Evolutionary conservation across 2,113 vertebrate species (phyloP), one percentile per base, ranked within the genome.

Genomic region (Verasper variegatus): DNA sequence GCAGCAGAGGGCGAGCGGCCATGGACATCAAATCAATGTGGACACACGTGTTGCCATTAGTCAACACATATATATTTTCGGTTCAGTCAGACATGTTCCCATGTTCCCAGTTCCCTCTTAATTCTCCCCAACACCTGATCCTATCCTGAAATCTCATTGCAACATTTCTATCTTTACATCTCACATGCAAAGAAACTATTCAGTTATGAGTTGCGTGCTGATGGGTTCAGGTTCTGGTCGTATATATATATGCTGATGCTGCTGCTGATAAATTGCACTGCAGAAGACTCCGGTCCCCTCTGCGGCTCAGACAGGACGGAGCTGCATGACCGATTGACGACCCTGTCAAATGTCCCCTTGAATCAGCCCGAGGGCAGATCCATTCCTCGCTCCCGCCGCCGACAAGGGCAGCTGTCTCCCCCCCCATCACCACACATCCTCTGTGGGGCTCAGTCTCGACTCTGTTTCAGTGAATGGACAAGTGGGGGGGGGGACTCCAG

Each of bases 401-500:
- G 0, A 52, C n/a, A 55, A 71, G 56, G 71, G 57, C 83, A 78
- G 64, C 84, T 83, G 74, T 3, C 27, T 4, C 27, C 10, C 13
- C 40, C 40, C 40, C 1, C 31, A 35, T 7, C 6, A 0, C 1
- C 31, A 35, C 40, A 42, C 40, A 3, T 42, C 64, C 54, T 11
- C 54, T 77, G 24, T 65, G 80, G 80, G 82, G 37, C 59, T 68
- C 45, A 6, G 82, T 80, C 81, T 83, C 69, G 80, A 79, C 82
- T 59, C 47, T 63, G 73, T 62, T 42, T 35, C 15, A 11, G 49
- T 6, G 68, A 76, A 2, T 23, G 67, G 56, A 76, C n/a, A 5
- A 69, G 37, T 58, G 71, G 67, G 35, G 69, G 71, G 67, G 37
- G 69, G 51, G 27, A 21, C 27, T 31, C 27, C 27, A 31, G 5